A percentile compares a stretch with the other conserved stretches of the same genome.
These are phyloP conservation scores for Cercocebus atys DNA, from an alignment of 2,113 vertebrate species.

Conservation along the genomic window DNA sequence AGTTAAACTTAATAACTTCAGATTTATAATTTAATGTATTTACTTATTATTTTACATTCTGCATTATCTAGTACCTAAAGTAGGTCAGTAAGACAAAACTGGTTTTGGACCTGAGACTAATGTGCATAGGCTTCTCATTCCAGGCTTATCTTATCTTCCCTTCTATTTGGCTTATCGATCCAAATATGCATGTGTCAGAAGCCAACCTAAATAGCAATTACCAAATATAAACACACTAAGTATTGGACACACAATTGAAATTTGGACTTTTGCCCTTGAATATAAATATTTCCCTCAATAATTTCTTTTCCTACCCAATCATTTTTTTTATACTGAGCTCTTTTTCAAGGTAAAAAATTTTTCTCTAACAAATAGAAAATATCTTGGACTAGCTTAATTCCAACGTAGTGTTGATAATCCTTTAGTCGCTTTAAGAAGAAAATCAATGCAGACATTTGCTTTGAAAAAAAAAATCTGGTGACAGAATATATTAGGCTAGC, in stretches of 20 bases:
- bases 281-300: not conserved
- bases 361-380: not conserved
- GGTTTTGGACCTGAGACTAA: not conserved
- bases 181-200: not conserved
- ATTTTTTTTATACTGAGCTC: not conserved
- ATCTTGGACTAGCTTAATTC: not conserved
- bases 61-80: not conserved
- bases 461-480: not conserved
- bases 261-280: not conserved
- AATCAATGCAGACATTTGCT: not conserved
- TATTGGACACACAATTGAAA: not conserved
- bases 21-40: not conserved
- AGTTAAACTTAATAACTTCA: slow-evolving; percentile 7
- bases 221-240: not conserved
- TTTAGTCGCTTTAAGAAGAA: slow-evolving; percentile 1
- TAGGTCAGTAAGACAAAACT: not conserved
- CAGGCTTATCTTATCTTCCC: not conserved
- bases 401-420: not conserved
- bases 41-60: not conserved
- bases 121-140: not conserved
- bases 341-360: not conserved
- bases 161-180: not conserved
- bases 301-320: not conserved
- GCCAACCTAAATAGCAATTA: not conserved
- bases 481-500: not conserved